phyloP scores from a whole-genome alignment of 2,797 vertebrate genomes.

The Bradypodion pumilum region DNA sequence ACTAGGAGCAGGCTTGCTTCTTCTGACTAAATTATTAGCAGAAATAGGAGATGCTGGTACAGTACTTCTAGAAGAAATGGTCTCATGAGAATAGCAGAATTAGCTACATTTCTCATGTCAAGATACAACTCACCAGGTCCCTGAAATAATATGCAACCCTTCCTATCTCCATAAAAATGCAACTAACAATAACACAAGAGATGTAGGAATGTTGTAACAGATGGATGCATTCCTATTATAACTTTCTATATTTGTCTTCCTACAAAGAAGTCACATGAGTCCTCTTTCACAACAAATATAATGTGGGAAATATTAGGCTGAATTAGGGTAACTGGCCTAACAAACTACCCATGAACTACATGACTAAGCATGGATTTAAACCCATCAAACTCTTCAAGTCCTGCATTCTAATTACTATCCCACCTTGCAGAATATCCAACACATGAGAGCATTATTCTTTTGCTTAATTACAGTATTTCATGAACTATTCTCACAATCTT shows the following conservation, averaged over 20 bases:
- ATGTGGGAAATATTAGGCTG: background rate
- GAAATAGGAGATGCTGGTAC: background rate
- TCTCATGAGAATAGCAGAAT: background rate
- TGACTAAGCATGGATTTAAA: background rate
- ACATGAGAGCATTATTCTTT: background rate
- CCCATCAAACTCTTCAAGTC: background rate
- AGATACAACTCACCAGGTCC: background rate
- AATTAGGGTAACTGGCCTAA: background rate
- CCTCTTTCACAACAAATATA: background rate
- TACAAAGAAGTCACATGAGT: background rate
- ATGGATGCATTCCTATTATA: background rate
- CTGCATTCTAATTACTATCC: background rate
- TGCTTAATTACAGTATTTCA: background rate
- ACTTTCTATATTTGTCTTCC: background rate
- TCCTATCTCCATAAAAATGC: background rate
- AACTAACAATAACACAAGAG: background rate
- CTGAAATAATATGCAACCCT: background rate
- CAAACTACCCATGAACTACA: background rate
- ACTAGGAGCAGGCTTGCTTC: background rate
- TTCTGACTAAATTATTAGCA: background rate
- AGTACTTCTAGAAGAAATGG: background rate
- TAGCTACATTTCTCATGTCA: background rate
- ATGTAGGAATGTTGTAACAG: background rate
- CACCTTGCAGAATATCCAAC: background rate
- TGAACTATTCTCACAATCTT: background rate